Base-by-base conservation (phyloP, 2,888 invertebrate species). In the Caenorhabditis macrosperma region DNA sequence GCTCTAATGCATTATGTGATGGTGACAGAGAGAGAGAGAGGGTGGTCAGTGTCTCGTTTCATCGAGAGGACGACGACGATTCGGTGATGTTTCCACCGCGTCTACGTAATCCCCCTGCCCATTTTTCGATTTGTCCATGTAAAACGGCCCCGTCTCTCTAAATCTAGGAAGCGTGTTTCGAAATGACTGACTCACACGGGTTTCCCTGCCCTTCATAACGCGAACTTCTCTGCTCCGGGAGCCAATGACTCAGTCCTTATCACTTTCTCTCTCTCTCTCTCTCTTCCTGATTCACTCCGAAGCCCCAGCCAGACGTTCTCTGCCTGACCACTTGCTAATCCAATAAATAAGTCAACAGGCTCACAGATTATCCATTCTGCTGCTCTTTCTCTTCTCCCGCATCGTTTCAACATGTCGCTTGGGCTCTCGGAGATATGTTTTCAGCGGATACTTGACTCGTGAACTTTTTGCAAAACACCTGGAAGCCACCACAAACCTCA, bases 1-100 rank as follows among this genome's bases (percentile, higher is more conserved):
- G 28, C 57, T 68, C 52, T 69, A 69, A 69, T 69, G 69, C 60
- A 69, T 69, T 69, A 69, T 69, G 60, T 69, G 69, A 69, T 69
- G 69, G 60, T 35, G 57, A 44, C 2, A 41, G 22, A 41, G 41
- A 30, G 60, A 48, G 57, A 44, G 5, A 41, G 22, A 41, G 41
- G 20, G 26, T 50, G 69, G 69, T 60, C 69, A 50, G 46, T 59
- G 46, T 57, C 38, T 54, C 54, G 59, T 55, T 4, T 22, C 46
- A 6, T 6, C 10, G 41, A 41, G 15, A 41, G n/a, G 38, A 9
- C 38, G 38, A 38, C 38, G 3, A 41, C 15, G 46, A 46, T 46
- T 52, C 52, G 28, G 24, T 15, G 26, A 24, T 20, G 57, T 69
- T 69, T 66, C 54, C 50, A 41, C 44, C 20, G 26, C 26, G 57